Base-by-base conservation (phyloP, 1,140 invertebrate species). In the Drepana arcuata region DNA sequence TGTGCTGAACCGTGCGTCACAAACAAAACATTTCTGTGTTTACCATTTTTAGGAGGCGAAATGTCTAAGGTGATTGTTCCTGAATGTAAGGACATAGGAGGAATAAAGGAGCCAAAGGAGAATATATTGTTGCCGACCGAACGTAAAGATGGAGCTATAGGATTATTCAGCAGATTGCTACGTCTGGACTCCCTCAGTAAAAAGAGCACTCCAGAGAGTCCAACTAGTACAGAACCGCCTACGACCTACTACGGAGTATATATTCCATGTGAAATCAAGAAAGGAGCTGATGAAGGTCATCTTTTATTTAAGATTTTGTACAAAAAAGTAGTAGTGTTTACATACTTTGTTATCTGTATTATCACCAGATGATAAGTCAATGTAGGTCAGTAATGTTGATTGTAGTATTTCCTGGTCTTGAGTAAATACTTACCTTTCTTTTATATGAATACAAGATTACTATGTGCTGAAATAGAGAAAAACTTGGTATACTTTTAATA, bases 241-340 rank as follows among this genome's bases (percentile, higher is more conserved):
- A 57, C 48, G 2, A 80, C 63, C 4, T 84, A 77, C 29, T 84
- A 83, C 47, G 83, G 78, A 34, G 81, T 84, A 6, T 84, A 80
- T 43, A 83, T 84, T 59, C 83, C 83, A 7, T 83, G 77, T 48
- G 83, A 84, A 66, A 73, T 77, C 2, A 83, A 80, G 41, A 80
- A 80, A 48, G 80, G 78, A 27, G 72, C 75, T 16, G 81, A 83
- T 60, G 77, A 83, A 80, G 77, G 80, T 84, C 59, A 28, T 18
- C 38, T 24, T 35, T 30, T 18, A 35, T 33, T n/a, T n/a, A n/a
- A n/a, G n/a, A n/a, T n/a, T n/a, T n/a, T n/a, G n/a, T n/a, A n/a
- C n/a, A n/a, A n/a, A n/a, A n/a, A n/a, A n/a, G n/a, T n/a, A n/a
- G 28, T 28, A 45, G 24, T 26, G 15, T 39, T 36, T 39, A 44